phyloP scores from a whole-genome alignment of 1,140 invertebrate species.

The Hypothenemus hampei region DNA sequence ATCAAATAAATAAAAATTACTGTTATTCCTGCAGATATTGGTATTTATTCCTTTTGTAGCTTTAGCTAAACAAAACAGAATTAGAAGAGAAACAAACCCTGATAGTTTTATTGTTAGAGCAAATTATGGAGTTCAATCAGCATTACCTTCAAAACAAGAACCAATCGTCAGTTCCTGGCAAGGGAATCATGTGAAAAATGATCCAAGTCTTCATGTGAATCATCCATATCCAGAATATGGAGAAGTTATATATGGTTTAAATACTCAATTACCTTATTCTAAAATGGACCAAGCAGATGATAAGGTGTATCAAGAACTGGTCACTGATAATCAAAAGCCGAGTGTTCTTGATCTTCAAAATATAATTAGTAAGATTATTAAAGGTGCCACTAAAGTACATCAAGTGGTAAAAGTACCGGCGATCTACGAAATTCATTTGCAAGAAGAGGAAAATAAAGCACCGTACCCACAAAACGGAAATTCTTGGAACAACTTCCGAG shows the following conservation, averaged over 20 bases:
- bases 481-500: conserved; percentile 1
- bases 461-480: background rate
- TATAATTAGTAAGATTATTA: conserved; percentile 12
- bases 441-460: conserved; percentile 7
- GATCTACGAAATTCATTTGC: conserved; percentile 28
- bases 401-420: conserved; percentile 31
- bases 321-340: conserved; percentile 9
- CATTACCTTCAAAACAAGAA: background rate
- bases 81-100: background rate
- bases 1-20: background rate
- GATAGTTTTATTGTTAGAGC: conserved; percentile 8
- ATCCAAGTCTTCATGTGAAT: background rate
- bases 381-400: conserved; percentile 15
- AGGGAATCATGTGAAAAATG: background rate
- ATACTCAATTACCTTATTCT: background rate
- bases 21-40: background rate
- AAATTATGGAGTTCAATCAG: conserved; percentile 8
- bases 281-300: background rate
- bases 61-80: background rate
- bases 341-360: conserved; percentile 8
- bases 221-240: background rate
- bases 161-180: conserved; percentile 1
- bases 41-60: background rate
- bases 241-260: background rate
- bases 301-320: background rate